phyloP scores from a whole-genome alignment of 2,888 invertebrate genomes.

The Cephus nigrinus region DNA sequence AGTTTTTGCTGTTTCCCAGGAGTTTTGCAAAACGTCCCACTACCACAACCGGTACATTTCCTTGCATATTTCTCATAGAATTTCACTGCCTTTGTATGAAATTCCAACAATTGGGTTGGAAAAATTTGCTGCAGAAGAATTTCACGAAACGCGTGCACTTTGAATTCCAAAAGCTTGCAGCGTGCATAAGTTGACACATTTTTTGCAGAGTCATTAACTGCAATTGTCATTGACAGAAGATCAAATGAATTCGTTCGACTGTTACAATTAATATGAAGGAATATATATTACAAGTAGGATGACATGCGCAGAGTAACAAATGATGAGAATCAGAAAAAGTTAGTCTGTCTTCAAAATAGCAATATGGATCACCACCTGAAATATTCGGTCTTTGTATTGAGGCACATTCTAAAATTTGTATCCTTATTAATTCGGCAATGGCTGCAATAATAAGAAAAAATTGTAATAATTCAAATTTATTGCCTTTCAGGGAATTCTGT shows the following conservation, averaged over 20 bases:
- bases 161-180: slow-evolving; percentile 72
- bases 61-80: slow-evolving; percentile 69
- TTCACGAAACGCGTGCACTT: slow-evolving; percentile 67
- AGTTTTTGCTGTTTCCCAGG: slow-evolving; percentile 23
- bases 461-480: neutral
- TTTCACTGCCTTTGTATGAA: slow-evolving; percentile 69
- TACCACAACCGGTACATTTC: slow-evolving; percentile 68
- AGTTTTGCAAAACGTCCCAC: slow-evolving; percentile 37
- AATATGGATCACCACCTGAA: neutral
- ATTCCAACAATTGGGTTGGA: slow-evolving; percentile 70
- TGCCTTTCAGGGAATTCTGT: neutral
- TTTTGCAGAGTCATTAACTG: neutral
- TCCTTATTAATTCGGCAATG: slow-evolving; percentile 70
- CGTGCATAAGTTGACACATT: slow-evolving; percentile 70
- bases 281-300: neutral
- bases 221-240: slow-evolving; percentile 8
- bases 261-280: neutral
- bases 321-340: slow-evolving; percentile 53
- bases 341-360: slow-evolving; percentile 8
- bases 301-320: slow-evolving; percentile 38
- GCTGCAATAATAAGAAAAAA: slow-evolving; percentile 67
- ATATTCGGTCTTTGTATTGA: slow-evolving; percentile 36
- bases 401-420: slow-evolving; percentile 71
- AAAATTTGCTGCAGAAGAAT: slow-evolving; percentile 70
- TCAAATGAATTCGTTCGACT: neutral